phyloP scores from a whole-genome alignment of 2,113 vertebrate genomes.

The Capreolus pygargus region DNA sequence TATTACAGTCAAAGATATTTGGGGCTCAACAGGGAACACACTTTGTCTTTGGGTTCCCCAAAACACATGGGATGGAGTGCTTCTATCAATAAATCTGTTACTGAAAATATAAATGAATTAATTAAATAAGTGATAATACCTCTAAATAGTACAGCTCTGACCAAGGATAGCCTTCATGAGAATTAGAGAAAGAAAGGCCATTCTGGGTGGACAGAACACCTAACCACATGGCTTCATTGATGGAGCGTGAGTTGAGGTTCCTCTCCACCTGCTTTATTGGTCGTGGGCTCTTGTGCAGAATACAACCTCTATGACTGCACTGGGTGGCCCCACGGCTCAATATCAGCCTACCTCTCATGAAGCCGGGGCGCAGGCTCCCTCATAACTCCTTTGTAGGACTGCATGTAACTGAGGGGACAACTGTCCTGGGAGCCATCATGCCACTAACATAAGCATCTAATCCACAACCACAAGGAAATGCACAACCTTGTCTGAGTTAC shows the following conservation, averaged over 20 bases:
- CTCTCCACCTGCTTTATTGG: not conserved
- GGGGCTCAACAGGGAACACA: not conserved
- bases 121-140: not conserved
- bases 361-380: accelerated
- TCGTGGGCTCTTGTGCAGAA: not conserved
- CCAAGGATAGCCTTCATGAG: not conserved
- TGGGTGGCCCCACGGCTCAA: accelerated
- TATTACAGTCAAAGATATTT: not conserved
- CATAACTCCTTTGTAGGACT: not conserved
- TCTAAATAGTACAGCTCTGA: not conserved
- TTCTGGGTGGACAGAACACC: not conserved
- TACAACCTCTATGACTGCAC: not conserved
- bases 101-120: not conserved
- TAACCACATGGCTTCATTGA: not conserved
- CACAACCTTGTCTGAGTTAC: not conserved
- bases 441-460: not conserved
- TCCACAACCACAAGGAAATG: not conserved
- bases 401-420: not conserved
- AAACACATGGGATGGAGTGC: not conserved
- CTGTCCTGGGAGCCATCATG: not conserved
- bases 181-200: not conserved
- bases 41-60: not conserved
- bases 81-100: not conserved
- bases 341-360: not conserved
- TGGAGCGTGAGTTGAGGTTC: not conserved